Conservation (phyloP, 2,797 vertebrate species). For the Florisuga fusca region DNA sequence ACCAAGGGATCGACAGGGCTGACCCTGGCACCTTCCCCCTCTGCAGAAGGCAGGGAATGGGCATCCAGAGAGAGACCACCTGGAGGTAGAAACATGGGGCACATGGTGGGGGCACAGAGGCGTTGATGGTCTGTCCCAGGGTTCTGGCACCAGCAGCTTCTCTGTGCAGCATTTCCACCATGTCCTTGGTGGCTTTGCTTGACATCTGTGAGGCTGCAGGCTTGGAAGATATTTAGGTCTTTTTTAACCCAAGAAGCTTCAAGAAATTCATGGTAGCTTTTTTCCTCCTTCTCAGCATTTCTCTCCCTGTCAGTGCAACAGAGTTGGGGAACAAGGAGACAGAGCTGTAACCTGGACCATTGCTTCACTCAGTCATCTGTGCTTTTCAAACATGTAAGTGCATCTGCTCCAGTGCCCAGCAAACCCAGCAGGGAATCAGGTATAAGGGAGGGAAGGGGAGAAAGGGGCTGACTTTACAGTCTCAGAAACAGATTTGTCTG, state of each 20-base stretch:
- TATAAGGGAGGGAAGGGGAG: not conserved
- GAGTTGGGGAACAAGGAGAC: not conserved
- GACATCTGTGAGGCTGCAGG: not conserved
- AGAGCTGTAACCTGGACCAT: not conserved
- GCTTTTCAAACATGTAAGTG: not conserved
- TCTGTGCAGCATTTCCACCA: not conserved
- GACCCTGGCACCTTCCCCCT: not conserved
- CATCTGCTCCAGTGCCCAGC: not conserved
- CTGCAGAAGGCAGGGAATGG: not conserved
- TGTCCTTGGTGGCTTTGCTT: not conserved
- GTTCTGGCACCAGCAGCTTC: not conserved
- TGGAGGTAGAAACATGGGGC: not conserved
- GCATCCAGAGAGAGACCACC: not conserved
- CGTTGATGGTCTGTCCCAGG: fast-evolving
- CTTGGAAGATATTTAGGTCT: not conserved
- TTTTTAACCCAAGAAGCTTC: not conserved
- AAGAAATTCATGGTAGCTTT: not conserved
- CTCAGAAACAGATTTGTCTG: constrained; percentile 4
- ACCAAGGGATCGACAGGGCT: not conserved
- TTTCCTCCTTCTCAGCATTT: not conserved
- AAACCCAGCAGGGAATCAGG: not conserved
- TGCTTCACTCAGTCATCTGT: not conserved
- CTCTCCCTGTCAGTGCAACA: not conserved
- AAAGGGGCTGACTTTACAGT: not conserved
- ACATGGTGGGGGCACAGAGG: not conserved